Base-by-base conservation (phyloP, 2,888 invertebrate genomes). In the Cryptosula pallasiana region DNA sequence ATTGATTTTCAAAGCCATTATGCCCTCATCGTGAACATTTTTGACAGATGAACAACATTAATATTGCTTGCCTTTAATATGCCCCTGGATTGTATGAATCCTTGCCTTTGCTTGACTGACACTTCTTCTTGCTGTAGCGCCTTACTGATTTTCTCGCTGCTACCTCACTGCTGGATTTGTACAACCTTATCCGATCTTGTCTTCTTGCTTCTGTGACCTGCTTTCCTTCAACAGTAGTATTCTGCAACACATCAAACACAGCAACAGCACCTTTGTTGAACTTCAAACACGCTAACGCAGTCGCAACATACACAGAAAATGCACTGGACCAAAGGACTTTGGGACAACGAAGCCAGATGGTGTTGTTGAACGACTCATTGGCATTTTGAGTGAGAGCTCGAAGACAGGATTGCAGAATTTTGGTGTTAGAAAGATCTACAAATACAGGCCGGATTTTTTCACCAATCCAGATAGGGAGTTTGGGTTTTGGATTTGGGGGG, bases 241-340 rank as follows among this genome's bases (percentile, higher is more conserved):
- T 55, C 72, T 71, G 72, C 69, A 45, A 45, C 20, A 45, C 20
- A 45, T 45, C 45, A 16, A 45, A 45, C 45, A 45, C 45, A 45
- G 9, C 45, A 45, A 45, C 9, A 45, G 45, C 45, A 45, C 45
- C 45, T 45, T 45, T 45, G 45, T 45, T 45, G 16, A 45, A 45
- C 16, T 45, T 45, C 45, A 45, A 45, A 45, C 45, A 45, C 9
- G 45, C 45, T 16, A 45, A 16, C 5, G 45, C 45, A 45, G 45
- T 45, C 5, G 9, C 16, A 16, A 16, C 16, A 45, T 45, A 45
- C 45, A 45, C 45, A 45, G 45, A 45, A 5, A 16, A 45, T 45
- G 45, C 45, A 16, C 45, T 45, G 16, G 9, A 45, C 45, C 45
- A 45, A 45, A 13, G 16, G 45, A 13, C 16, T 16, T 45, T 45